Conservation (phyloP, 2,888 invertebrate species). For the Acanthopleura granulata region DNA sequence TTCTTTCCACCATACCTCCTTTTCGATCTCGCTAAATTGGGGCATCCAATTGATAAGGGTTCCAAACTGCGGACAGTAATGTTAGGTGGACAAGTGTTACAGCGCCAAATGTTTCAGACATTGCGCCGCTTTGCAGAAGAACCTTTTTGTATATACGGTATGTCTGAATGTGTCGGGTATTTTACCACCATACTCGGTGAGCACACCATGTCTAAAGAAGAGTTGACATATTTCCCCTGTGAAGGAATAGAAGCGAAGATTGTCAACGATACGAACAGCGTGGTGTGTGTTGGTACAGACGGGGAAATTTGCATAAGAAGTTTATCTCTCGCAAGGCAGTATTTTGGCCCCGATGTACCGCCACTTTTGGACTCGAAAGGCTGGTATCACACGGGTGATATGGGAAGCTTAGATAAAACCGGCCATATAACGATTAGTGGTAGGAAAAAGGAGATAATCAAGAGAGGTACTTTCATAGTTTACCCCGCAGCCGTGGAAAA, state of each 20-base stretch:
- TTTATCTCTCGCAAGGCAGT: not conserved
- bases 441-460: slow-evolving; percentile 19
- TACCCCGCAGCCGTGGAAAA: slow-evolving; percentile 20
- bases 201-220: not conserved
- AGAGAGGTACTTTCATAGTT: slow-evolving; percentile 19
- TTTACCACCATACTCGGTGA: not conserved
- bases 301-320: slow-evolving; percentile 23
- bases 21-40: not conserved
- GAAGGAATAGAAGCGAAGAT: slow-evolving; percentile 19
- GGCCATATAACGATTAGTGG: slow-evolving; percentile 7
- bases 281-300: not conserved
- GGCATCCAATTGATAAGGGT: no score
- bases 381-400: slow-evolving; percentile 23
- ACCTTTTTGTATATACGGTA: slow-evolving; percentile 11
- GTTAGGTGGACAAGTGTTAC: not conserved
- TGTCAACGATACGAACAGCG: slow-evolving; percentile 2
- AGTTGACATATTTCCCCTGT: not conserved
- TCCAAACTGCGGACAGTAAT: not conserved
- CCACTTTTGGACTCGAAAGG: not conserved
- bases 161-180: slow-evolving; percentile 8
- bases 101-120: not conserved
- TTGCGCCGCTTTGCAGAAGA: not conserved
- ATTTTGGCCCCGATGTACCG: not conserved
- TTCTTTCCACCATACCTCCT: slow-evolving; percentile 7
- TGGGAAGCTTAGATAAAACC: not conserved